Percentiles rank a stretch among this genome's conserved stretches.
These are phyloP conservation scores for Cephalopterus ornatus DNA, from an alignment of 2,113 vertebrate genomes.

Conservation along the genomic window DNA sequence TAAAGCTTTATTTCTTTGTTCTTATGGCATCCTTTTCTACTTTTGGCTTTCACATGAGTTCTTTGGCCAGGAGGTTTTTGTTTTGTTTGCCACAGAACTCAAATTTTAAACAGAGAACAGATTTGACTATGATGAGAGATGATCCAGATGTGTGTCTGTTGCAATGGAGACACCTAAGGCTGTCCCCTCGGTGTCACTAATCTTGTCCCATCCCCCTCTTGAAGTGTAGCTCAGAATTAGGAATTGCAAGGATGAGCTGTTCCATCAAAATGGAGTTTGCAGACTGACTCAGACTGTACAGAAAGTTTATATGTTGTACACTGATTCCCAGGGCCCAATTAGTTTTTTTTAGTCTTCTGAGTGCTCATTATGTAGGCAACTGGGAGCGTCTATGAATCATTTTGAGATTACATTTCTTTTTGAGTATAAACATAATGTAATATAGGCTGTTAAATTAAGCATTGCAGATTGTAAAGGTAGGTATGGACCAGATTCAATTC, in stretches of 20 bases:
- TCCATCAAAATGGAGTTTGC: background rate
- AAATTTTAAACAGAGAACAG: background rate
- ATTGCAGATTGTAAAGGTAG: background rate
- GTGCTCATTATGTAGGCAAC: background rate
- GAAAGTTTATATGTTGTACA: background rate
- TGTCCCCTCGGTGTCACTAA: background rate
- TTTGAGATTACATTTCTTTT: conserved; percentile 2
- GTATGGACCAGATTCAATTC: background rate
- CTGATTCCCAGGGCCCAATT: background rate
- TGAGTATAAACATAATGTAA: background rate
- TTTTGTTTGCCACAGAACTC: background rate
- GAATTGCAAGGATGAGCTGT: background rate
- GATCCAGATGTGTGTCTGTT: background rate
- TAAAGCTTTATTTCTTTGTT: background rate
- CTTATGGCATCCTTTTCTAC: background rate
- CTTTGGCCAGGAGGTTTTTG: background rate
- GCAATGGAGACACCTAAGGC: background rate
- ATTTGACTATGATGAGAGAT: background rate
- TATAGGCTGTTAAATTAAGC: background rate
- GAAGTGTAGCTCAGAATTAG: background rate
- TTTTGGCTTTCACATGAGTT: background rate
- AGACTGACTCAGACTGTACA: background rate
- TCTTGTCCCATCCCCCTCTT: background rate
- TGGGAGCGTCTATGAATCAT: background rate
- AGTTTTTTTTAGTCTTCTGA: background rate